Conservation (phyloP, 2,888 invertebrate genomes). For the Cheilosia variabilis region DNA sequence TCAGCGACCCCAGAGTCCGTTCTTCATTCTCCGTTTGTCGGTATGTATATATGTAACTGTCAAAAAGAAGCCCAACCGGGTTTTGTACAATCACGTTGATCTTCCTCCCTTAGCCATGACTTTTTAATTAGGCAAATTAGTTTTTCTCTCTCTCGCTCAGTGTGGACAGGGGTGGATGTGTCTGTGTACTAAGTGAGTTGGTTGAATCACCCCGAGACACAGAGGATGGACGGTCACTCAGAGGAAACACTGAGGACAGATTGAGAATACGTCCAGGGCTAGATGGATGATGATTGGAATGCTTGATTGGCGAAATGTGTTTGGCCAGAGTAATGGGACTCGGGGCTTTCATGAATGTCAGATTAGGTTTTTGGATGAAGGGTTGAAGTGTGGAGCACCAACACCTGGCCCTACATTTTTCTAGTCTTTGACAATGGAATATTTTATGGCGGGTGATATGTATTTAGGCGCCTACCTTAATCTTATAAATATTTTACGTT, state of each 20-base stretch:
- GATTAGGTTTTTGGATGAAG: constrained; percentile 18
- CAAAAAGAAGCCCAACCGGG: constrained; percentile 42
- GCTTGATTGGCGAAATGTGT: constrained; percentile 63
- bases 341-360: constrained; percentile 57
- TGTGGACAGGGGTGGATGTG: constrained; percentile 14
- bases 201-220: constrained; percentile 44
- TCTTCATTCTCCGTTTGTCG: constrained; percentile 5
- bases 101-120: constrained; percentile 77
- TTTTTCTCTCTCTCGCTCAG: constrained; percentile 78
- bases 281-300: constrained; percentile 68
- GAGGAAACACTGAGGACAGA: constrained; percentile 49
- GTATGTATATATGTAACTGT: background rate
- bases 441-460: too few relatives aligned
- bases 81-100: constrained; percentile 69
- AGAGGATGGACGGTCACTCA: constrained; percentile 41
- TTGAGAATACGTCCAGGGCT: constrained; percentile 57
- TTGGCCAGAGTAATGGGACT: constrained; percentile 37
- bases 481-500: too few relatives aligned
- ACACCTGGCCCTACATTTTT: background rate
- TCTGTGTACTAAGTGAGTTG: background rate
- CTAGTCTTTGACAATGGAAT: too few relatives aligned
- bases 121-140: constrained; percentile 84
- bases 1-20: constrained; percentile 59
- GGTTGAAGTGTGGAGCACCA: too few relatives aligned
- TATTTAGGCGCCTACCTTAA: too few relatives aligned